These are phyloP conservation scores for Chrysopilus asiliformis DNA, from an alignment of 2,888 invertebrate species.

Conservation along the genomic window DNA sequence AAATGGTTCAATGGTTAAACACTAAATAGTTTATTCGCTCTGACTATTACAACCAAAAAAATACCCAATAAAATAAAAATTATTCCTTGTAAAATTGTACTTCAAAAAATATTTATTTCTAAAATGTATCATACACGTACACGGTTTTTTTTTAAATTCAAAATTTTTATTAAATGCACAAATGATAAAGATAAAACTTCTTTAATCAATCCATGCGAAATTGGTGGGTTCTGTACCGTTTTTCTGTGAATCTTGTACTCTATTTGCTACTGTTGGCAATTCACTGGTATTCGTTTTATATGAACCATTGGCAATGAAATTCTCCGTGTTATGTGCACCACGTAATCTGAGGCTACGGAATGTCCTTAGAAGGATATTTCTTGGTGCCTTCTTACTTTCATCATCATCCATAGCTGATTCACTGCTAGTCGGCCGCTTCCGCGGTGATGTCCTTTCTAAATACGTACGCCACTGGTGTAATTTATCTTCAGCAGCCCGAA, in stretches of 20 bases:
- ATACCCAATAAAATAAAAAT: background rate
- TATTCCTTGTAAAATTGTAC: background rate
- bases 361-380: slow-evolving; percentile 6
- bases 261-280: slow-evolving; percentile 9
- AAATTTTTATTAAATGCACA: too few relatives aligned
- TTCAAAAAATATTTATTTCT: background rate
- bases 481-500: slow-evolving; percentile 31
- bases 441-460: slow-evolving; percentile 21
- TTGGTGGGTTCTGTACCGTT: slow-evolving; percentile 8
- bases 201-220: slow-evolving; percentile 17
- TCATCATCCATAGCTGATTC: background rate
- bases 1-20: too few relatives aligned
- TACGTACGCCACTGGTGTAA: slow-evolving; percentile 31
- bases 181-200: background rate
- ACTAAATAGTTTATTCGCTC: too few relatives aligned
- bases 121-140: too few relatives aligned
- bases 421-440: background rate
- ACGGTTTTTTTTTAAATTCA: too few relatives aligned
- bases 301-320: slow-evolving; percentile 6
- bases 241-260: slow-evolving; percentile 3
- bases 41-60: too few relatives aligned
- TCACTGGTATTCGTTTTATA: slow-evolving; percentile 3
- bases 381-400: slow-evolving; percentile 1
- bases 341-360: slow-evolving; percentile 3
- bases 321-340: slow-evolving; percentile 4